These are phyloP conservation scores for Rhinichthys klamathensis DNA, from an alignment of 2,113 vertebrate species.

Conservation along the genomic window DNA sequence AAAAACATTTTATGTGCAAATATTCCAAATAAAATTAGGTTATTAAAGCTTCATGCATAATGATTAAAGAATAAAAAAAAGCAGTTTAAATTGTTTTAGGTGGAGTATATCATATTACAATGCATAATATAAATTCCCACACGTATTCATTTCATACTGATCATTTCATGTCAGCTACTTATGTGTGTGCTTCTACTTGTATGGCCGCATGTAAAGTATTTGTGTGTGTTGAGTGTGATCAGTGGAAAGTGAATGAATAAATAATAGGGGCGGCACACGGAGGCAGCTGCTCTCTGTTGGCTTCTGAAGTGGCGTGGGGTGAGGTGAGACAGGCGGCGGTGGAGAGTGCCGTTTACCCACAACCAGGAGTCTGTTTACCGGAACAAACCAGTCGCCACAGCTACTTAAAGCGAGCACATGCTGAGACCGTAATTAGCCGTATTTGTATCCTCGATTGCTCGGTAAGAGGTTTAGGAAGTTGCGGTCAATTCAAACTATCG, in stretches of 20 bases:
- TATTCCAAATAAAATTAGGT: too few relatives aligned
- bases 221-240: constrained; percentile 60
- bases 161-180: background rate
- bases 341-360: constrained; percentile 51
- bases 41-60: background rate
- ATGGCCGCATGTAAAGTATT: constrained; percentile 32
- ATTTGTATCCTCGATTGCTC: constrained; percentile 19
- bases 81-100: background rate
- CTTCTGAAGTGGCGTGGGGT: constrained; percentile 52
- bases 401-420: constrained; percentile 27
- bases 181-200: constrained; percentile 47
- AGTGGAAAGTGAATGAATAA: constrained; percentile 71
- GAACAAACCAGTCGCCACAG: constrained; percentile 40
- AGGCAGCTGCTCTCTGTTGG: constrained; percentile 53
- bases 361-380: constrained; percentile 44
- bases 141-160: too few relatives aligned
- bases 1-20: too few relatives aligned
- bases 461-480: constrained; percentile 38
- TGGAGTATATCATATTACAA: background rate
- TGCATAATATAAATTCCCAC: background rate
- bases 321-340: constrained; percentile 42
- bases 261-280: constrained; percentile 57
- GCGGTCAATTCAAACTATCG: constrained; percentile 15
- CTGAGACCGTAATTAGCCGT: constrained; percentile 42
- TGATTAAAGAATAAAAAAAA: background rate